These are phyloP conservation scores for Lipotes vexillifer DNA, from an alignment of 2,113 vertebrate genomes.

Conservation along the genomic window DNA sequence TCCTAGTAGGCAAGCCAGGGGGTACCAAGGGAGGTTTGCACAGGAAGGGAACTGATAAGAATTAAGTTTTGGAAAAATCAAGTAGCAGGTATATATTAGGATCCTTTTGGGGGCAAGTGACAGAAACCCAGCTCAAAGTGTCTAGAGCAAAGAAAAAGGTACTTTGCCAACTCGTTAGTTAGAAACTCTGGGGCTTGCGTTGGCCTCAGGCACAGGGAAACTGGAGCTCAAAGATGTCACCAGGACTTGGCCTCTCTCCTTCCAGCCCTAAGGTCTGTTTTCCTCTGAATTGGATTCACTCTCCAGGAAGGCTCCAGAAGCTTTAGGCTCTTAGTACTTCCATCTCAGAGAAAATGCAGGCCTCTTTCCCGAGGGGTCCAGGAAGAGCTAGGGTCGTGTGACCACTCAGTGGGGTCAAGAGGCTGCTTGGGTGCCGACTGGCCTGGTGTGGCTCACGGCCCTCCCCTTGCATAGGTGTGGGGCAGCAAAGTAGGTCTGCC, in stretches of 20 bases:
- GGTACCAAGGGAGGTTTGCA: neutral
- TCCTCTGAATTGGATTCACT: neutral
- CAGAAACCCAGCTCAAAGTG: neutral
- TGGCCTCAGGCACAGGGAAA: neutral
- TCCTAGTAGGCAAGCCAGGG: neutral
- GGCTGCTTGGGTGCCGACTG: neutral
- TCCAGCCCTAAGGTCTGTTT: slow-evolving; percentile 9
- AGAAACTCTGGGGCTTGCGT: neutral
- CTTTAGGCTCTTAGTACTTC: neutral
- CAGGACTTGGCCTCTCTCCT: neutral
- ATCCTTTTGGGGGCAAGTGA: slow-evolving; percentile 5
- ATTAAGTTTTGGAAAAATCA: neutral
- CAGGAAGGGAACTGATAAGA: neutral
- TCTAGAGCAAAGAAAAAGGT: neutral
- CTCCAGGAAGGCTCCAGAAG: slow-evolving; percentile 12
- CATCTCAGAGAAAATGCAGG: neutral
- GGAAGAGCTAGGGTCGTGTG: neutral
- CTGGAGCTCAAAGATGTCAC: neutral
- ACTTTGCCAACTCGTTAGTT: neutral
- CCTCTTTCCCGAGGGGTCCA: neutral
- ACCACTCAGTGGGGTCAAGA: neutral
- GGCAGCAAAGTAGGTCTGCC: neutral
- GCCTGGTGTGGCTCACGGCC: neutral
- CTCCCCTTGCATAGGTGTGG: neutral
- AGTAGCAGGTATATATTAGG: neutral